These are phyloP conservation scores for Holacanthella duospinosa DNA, from an alignment of 2,888 invertebrate species.

Conservation along the genomic window DNA sequence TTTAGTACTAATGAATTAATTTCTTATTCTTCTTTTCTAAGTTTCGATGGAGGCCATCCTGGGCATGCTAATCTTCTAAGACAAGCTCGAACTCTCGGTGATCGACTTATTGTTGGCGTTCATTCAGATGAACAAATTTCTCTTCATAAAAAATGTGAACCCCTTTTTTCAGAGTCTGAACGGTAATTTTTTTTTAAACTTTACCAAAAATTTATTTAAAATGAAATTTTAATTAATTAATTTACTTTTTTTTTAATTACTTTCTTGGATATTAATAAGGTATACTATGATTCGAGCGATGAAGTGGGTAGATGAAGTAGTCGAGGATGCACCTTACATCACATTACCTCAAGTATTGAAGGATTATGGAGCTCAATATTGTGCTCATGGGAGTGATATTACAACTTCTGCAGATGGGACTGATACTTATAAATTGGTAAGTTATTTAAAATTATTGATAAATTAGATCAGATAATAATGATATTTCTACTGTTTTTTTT, in stretches of 20 bases:
- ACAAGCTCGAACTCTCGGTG: constrained; percentile 93
- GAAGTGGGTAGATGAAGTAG: constrained; percentile 99
- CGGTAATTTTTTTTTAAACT: constrained; percentile 44
- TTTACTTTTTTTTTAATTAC: not conserved
- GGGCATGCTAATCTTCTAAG: constrained; percentile 97
- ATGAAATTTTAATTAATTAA: not conserved
- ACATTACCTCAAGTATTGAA: constrained; percentile 93
- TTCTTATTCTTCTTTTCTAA: constrained; percentile 45
- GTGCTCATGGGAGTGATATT: constrained; percentile 98
- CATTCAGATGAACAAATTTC: constrained; percentile 94
- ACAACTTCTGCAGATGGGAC: constrained; percentile 92
- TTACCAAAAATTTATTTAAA: not conserved
- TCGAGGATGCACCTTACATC: constrained; percentile 95
- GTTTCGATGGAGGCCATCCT: constrained; percentile 99
- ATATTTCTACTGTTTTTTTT: not conserved
- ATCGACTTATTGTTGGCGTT: constrained; percentile 87
- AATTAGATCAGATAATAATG: not conserved
- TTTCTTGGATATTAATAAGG: constrained; percentile 39
- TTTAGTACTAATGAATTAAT: not conserved
- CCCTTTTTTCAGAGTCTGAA: constrained; percentile 86
- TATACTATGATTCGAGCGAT: constrained; percentile 96
- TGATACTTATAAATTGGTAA: constrained; percentile 72
- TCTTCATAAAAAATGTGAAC: constrained; percentile 87
- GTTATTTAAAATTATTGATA: not conserved
- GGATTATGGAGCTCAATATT: constrained; percentile 91